Conservation (phyloP, 2,113 vertebrate genomes). For the Carlito syrichta region DNA sequence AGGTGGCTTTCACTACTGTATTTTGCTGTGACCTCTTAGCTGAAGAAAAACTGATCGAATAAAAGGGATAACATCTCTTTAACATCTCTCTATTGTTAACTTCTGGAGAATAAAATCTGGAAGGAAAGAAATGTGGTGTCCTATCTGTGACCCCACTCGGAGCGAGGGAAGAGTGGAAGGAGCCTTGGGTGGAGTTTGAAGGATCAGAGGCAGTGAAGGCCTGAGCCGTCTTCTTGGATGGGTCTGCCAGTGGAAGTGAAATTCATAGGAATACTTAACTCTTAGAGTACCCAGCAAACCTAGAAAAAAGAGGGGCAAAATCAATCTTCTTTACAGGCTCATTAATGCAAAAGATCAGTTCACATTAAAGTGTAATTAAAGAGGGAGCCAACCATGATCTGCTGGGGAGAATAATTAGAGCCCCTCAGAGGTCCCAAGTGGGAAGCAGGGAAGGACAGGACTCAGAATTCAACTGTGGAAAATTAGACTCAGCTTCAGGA, state of each 20-base stretch:
- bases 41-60: background rate
- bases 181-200: background rate
- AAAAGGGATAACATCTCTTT: background rate
- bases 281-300: constrained; percentile 69
- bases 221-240: background rate
- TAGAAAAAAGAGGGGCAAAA: constrained; percentile 54
- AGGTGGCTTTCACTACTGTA: background rate
- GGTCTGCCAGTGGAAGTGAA: constrained; percentile 59
- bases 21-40: background rate
- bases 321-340: constrained; percentile 79
- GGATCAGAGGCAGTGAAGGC: background rate
- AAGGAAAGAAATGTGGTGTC: background rate
- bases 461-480: background rate
- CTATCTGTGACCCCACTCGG: background rate
- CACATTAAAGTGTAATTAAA: constrained; percentile 80
- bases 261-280: constrained; percentile 77
- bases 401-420: background rate
- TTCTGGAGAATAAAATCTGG: background rate
- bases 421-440: background rate
- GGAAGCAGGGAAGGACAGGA: background rate
- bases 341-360: constrained; percentile 79
- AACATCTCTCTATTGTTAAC: background rate
- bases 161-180: background rate
- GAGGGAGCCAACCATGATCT: constrained; percentile 26
- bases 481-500: background rate